Evolutionary conservation across 2,113 vertebrate genomes (phyloP).

Genomic region (Thalassarche chlororhynchos): DNA sequence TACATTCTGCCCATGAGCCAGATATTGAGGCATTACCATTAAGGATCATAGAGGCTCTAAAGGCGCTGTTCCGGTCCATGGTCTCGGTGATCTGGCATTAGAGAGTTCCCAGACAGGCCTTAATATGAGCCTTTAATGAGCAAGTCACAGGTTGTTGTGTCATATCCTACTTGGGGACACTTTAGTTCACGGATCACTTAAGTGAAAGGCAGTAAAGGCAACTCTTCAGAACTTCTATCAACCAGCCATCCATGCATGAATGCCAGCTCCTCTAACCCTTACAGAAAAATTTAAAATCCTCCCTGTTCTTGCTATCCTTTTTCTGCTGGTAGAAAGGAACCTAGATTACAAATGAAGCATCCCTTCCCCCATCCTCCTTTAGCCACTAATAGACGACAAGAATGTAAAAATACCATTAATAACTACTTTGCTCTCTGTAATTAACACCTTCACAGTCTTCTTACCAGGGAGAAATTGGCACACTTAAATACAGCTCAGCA

Average conservation of each 20-base stretch:
- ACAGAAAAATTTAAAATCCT: not conserved
- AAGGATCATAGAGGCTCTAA: not conserved
- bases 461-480: constrained; percentile 25
- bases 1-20: not conserved
- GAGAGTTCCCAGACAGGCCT: constrained; percentile 7
- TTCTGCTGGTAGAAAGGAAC: not conserved
- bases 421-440: constrained; percentile 57
- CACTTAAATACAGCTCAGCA: constrained; percentile 16
- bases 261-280: not conserved
- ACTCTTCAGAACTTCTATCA: not conserved
- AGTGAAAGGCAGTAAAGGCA: not conserved
- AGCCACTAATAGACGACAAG: constrained; percentile 7
- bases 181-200: constrained; percentile 24
- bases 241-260: not conserved
- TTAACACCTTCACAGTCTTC: constrained; percentile 62
- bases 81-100: not conserved
- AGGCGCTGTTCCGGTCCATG: not conserved
- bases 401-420: constrained; percentile 53
- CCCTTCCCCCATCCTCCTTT: not conserved
- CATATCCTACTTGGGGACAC: not conserved
- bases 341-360: not conserved
- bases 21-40: not conserved
- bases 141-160: not conserved
- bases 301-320: not conserved
- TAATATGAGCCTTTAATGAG: not conserved